Percentiles rank a stretch among this genome's conserved stretches.
These are phyloP conservation scores for Microcebus murinus DNA, from an alignment of 2,113 vertebrate genomes.

Conservation along the genomic window DNA sequence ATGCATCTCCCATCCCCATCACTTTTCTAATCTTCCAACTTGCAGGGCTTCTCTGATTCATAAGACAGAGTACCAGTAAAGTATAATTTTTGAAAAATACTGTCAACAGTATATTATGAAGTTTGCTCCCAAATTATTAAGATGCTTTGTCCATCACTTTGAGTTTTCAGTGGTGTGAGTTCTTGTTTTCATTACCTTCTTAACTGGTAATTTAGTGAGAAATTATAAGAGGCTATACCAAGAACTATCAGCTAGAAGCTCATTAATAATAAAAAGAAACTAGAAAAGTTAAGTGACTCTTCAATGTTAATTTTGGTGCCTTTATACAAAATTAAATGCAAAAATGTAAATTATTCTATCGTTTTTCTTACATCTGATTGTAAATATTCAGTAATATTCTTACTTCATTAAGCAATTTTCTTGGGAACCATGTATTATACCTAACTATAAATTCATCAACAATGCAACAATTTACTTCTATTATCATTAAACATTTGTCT, in stretches of 20 bases:
- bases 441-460: slow-evolving; percentile 3
- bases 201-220: neutral
- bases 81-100: neutral
- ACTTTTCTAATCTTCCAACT: neutral
- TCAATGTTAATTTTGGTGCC: neutral
- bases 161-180: neutral
- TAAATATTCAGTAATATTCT: neutral
- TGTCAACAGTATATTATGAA: neutral
- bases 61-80: neutral
- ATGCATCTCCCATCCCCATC: accelerated
- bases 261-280: neutral
- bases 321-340: neutral
- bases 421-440: neutral
- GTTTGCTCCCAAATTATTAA: neutral
- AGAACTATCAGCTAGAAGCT: neutral
- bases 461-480: neutral
- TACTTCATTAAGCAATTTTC: neutral
- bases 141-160: neutral
- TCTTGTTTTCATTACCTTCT: neutral
- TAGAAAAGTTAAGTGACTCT: neutral
- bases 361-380: neutral
- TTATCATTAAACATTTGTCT: slow-evolving; percentile 39
- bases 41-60: neutral
- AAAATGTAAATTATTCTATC: neutral
- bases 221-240: neutral